These are phyloP conservation scores for Cheilosia vernalis DNA, from an alignment of 2,888 invertebrate genomes.

Conservation along the genomic window DNA sequence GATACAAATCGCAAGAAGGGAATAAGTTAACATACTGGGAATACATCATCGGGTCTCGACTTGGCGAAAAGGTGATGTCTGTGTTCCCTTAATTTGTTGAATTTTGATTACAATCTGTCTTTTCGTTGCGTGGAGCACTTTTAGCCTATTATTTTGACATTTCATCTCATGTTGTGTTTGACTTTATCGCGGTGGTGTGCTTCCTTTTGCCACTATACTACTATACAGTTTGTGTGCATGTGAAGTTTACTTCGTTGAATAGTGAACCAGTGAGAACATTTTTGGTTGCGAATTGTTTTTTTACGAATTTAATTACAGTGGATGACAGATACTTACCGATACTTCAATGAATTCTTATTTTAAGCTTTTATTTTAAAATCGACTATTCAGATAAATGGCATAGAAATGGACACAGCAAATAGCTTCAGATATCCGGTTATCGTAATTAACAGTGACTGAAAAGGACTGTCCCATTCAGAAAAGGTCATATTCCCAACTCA, in stretches of 20 bases:
- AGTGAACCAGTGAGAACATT: slow-evolving; percentile 13
- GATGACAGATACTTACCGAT: too few species aligned
- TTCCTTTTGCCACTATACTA: slow-evolving; percentile 21
- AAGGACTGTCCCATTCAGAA: too few species aligned
- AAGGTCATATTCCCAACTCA: too few species aligned
- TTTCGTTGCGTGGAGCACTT: slow-evolving; percentile 75
- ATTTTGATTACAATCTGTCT: slow-evolving; percentile 78
- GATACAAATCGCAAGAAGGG: slow-evolving; percentile 62
- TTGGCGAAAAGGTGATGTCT: slow-evolving; percentile 77
- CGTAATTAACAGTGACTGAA: too few species aligned
- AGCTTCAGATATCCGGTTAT: too few species aligned
- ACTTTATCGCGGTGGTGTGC: slow-evolving; percentile 54
- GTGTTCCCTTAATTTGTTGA: slow-evolving; percentile 78
- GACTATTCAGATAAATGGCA: too few species aligned
- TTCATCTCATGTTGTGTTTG: slow-evolving; percentile 70
- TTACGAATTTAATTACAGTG: neutral
- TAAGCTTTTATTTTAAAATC: too few species aligned
- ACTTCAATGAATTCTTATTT: too few species aligned
- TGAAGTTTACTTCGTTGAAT: slow-evolving; percentile 7
- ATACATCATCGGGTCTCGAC: slow-evolving; percentile 48
- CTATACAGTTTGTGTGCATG: neutral
- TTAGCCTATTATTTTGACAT: slow-evolving; percentile 75
- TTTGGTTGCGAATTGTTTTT: slow-evolving; percentile 1
- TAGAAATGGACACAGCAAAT: too few species aligned
- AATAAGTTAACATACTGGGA: slow-evolving; percentile 72